A percentile compares a stretch with the other conserved stretches of the same genome.
phyloP scores from a whole-genome alignment of 2,888 invertebrate genomes.

The Microctonus hyperodae region DNA sequence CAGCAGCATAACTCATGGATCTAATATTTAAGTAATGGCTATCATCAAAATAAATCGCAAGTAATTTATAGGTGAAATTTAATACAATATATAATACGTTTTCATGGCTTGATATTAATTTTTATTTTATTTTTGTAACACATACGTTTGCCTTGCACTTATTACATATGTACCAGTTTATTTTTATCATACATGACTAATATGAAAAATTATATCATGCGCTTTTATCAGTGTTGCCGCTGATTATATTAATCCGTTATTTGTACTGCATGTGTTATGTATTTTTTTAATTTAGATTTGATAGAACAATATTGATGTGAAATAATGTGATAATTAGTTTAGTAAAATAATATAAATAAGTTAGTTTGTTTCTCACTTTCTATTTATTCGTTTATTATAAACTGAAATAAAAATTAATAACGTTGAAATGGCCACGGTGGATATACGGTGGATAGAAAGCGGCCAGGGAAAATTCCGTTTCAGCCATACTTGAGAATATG shows the following conservation, averaged over 20 bases:
- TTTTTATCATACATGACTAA: neutral
- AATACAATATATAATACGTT: slow-evolving; percentile 43
- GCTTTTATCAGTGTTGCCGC: neutral
- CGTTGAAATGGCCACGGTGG: neutral
- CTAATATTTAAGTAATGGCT: slow-evolving; percentile 57
- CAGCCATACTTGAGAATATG: slow-evolving; percentile 34
- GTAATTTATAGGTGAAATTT: slow-evolving; percentile 61
- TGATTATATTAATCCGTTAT: neutral
- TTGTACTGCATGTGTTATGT: slow-evolving; percentile 15
- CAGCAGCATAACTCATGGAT: slow-evolving; percentile 62
- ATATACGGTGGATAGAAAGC: neutral
- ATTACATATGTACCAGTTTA: too few relatives aligned
- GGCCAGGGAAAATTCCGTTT: slow-evolving; percentile 4
- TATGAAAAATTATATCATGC: neutral
- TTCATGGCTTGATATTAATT: slow-evolving; percentile 28
- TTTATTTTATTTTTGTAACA: slow-evolving; percentile 2
- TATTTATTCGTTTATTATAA: neutral
- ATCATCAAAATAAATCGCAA: slow-evolving; percentile 56
- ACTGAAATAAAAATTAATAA: neutral
- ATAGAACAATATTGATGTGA: neutral
- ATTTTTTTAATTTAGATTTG: neutral
- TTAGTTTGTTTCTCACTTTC: too few relatives aligned
- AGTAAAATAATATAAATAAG: neutral
- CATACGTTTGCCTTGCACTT: too few relatives aligned
- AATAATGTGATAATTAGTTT: neutral